A percentile compares a stretch with the other conserved stretches of the same genome.
Evolutionary conservation across 2,888 invertebrate genomes (phyloP).

Genomic region (Rotaria magnacalcarata): DNA sequence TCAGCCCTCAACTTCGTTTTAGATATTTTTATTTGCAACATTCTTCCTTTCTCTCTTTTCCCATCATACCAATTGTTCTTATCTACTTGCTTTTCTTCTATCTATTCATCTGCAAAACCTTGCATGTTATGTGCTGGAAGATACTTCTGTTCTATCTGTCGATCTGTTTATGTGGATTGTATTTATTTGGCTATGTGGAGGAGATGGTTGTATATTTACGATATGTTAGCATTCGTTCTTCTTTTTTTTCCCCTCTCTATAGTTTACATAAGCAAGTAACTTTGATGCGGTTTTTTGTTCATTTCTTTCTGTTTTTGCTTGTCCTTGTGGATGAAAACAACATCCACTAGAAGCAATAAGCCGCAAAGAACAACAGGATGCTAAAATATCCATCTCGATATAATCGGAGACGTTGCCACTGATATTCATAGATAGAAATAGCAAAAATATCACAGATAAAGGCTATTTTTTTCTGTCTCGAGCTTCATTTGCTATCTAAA

Average conservation of each 20-base stretch:
- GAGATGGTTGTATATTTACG: not conserved
- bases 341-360: not conserved
- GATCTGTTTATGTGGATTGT: not conserved
- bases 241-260: not conserved
- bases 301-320: not conserved
- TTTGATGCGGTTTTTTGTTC: constrained; percentile 5
- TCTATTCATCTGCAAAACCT: not conserved
- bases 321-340: not conserved
- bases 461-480: not conserved
- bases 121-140: not conserved
- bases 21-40: too few species aligned
- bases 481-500: not conserved
- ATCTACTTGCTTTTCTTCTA: not conserved
- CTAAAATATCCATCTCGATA: not conserved
- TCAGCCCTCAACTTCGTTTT: too few species aligned
- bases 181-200: not conserved
- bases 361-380: not conserved
- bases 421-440: not conserved
- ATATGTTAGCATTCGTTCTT: not conserved
- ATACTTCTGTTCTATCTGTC: constrained; percentile 3
- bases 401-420: not conserved
- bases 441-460: not conserved
- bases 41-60: too few species aligned
- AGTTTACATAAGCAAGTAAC: not conserved
- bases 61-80: too few species aligned